These are phyloP conservation scores for Pristionchus entomophagus DNA, from an alignment of 2,888 invertebrate genomes.

Conservation along the genomic window DNA sequence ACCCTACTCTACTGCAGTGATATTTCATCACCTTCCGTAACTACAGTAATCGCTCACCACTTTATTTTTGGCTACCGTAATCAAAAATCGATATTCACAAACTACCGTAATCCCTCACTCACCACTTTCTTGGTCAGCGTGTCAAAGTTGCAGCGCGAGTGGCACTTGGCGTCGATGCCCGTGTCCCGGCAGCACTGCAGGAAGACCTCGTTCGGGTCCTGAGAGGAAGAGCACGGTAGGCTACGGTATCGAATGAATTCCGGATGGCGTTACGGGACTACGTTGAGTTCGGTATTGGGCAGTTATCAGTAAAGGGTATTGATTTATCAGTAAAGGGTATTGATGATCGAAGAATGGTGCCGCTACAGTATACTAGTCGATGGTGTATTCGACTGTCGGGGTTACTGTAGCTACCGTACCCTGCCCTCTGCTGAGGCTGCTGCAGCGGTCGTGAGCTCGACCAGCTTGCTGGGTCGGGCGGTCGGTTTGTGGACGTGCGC, in stretches of 20 bases:
- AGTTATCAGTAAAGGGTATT: no score
- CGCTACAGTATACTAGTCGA: no score
- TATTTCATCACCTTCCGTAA: no score
- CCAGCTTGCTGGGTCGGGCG: conserved; percentile 23
- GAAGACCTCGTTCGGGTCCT: conserved; percentile 66
- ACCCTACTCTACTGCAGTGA: no score
- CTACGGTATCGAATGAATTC: no score
- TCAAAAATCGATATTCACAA: not conserved
- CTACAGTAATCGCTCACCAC: no score
- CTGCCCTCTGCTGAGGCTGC: not conserved
- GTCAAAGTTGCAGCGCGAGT: conserved; percentile 72
- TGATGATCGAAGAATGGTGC: no score
- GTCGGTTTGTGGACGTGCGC: not conserved
- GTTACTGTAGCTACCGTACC: conserved; percentile 22
- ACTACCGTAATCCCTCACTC: conserved; percentile 43
- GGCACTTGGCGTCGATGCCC: conserved; percentile 67
- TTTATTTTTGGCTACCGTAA: no score
- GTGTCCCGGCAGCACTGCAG: conserved; percentile 67
- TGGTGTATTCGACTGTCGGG: no score
- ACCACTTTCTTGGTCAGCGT: conserved; percentile 70
- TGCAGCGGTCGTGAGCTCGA: conserved; percentile 30
- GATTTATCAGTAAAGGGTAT: no score
- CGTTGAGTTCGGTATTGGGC: not conserved
- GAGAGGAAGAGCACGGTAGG: conserved; percentile 15
- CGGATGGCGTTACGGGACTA: not conserved